Evolutionary conservation across 2,113 vertebrate genomes (phyloP), one percentile per base, ranked within the genome.

Genomic region (Nanorana parkeri): DNA sequence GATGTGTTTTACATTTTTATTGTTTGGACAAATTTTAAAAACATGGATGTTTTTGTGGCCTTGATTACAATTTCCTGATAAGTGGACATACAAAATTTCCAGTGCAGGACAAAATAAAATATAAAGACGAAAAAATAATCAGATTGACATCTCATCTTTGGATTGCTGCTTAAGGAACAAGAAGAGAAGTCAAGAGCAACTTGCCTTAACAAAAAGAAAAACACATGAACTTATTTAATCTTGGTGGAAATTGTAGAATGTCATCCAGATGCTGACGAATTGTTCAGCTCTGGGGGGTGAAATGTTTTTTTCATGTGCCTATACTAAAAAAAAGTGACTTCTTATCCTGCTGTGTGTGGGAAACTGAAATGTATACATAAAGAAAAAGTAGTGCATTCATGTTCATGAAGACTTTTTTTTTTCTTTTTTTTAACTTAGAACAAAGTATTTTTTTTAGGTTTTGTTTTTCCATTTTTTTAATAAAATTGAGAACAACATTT

Each of bases 1-100:
- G 60, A 58, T 63, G 21, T 65, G 63, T 81, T 81, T 81, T 81
- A 68, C 29, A 58, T 58, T 88, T 89, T 88, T 81, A 89, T 85
- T 91, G 89, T 90, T 90, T 91, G 89, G 92, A 92, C 91, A 92
- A 92, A 90, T 91, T 92, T 93, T 90, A 92, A 93, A 91, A 90
- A 93, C 91, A 91, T 92, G 88, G 93, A 79, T 71, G 68, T 83
- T 60, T 71, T 78, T 78, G 82, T 83, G 82, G 76, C 82, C 82
- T 78, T 77, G 58, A 78, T 56, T 78, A 71, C 78, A 72, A 71
- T 78, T 68, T 78, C 56, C 67, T 71, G 81, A 82, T 71, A 82
- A 36, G 73, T 68, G n/a, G 63, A 82, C 80, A 56, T 64, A 60
- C 17, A 36, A 83, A 64, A 81, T 74, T 79, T 72, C 52, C n/a